Conservation (phyloP, 2,113 vertebrate genomes). For the Pangasianodon hypophthalmus region DNA sequence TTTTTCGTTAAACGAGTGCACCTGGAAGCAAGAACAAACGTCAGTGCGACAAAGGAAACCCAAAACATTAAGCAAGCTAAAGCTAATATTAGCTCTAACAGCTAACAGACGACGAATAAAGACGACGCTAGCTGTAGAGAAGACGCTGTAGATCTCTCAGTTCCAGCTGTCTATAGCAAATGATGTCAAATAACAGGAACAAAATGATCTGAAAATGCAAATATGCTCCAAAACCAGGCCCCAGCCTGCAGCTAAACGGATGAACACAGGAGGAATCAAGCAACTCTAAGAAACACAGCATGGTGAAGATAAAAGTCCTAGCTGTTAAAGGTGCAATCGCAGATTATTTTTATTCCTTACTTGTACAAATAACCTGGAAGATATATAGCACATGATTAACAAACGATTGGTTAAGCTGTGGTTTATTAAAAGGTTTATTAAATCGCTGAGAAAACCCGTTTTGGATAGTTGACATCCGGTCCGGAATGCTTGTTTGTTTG, state of each 20-base stretch:
- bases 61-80: neutral
- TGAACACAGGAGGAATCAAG: neutral
- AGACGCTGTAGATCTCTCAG: too few relatives aligned
- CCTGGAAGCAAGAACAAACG: neutral
- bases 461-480: too few relatives aligned
- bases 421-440: too few relatives aligned
- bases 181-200: neutral
- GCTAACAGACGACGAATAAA: neutral
- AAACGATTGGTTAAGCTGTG: neutral
- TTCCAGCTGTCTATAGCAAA: neutral
- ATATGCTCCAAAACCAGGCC: constrained; percentile 7
- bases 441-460: too few relatives aligned
- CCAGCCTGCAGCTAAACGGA: constrained; percentile 7
- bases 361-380: neutral
- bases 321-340: neutral
- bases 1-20: neutral
- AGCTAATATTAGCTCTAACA: neutral
- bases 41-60: constrained; percentile 31
- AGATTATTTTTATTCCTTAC: neutral
- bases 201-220: neutral
- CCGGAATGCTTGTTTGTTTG: too few relatives aligned
- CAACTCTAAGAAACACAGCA: neutral
- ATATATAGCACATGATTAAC: too few relatives aligned
- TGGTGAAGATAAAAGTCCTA: neutral
- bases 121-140: neutral